phyloP scores from a whole-genome alignment of 1,140 invertebrate species.

The Chironomus tepperi region DNA sequence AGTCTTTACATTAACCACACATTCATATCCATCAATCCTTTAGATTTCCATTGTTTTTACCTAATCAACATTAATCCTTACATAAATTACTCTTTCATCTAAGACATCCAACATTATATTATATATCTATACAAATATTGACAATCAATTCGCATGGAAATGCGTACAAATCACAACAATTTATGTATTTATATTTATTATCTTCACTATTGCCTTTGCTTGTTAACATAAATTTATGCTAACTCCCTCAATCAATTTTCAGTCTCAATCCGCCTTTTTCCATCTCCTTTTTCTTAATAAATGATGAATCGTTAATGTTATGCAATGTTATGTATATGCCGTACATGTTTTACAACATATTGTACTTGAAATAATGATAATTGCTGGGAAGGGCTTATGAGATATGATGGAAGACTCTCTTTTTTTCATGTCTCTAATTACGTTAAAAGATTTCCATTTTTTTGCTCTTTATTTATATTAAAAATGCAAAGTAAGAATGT shows the following conservation, averaged over 20 bases:
- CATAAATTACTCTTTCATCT: too few relatives aligned
- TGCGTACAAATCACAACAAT: background rate
- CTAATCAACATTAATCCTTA: too few relatives aligned
- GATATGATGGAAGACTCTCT: background rate
- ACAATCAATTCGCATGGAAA: background rate
- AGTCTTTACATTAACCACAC: too few relatives aligned
- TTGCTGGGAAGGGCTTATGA: background rate
- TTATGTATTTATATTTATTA: slow-evolving; percentile 10
- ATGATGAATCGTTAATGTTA: slow-evolving; percentile 1
- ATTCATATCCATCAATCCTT: too few relatives aligned
- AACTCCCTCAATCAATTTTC: background rate
- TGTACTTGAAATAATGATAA: slow-evolving; percentile 20
- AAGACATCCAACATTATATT: too few relatives aligned
- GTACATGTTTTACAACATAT: background rate
- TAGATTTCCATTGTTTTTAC: too few relatives aligned
- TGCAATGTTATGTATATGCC: background rate
- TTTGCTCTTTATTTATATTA: too few relatives aligned
- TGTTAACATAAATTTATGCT: slow-evolving; percentile 8
- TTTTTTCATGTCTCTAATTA: too few relatives aligned
- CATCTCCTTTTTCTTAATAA: background rate
- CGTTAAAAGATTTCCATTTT: too few relatives aligned
- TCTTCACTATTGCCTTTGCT: background rate
- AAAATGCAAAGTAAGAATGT: background rate
- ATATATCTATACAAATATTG: background rate
- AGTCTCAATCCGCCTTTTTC: background rate